Conservation (phyloP, 2,797 vertebrate species). For the Netta rufina region DNA sequence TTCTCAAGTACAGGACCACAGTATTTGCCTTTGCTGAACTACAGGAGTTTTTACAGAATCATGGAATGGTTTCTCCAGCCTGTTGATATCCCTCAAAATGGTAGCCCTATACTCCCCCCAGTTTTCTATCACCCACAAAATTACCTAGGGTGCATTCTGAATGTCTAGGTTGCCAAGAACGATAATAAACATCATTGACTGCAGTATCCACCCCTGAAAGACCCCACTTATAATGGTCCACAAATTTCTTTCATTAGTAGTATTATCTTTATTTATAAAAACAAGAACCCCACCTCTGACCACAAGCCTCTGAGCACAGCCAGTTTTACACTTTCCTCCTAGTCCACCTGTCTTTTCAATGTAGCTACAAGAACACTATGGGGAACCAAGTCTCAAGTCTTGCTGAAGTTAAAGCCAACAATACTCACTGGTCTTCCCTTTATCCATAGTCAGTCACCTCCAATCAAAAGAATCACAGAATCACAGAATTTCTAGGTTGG, state of each 20-base stretch:
- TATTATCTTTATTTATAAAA: too few relatives aligned
- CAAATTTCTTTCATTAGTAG: too few relatives aligned
- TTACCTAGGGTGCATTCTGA: not conserved
- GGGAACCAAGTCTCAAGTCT: not conserved
- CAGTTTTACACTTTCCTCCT: not conserved
- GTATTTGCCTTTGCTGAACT: not conserved
- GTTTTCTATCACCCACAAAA: not conserved
- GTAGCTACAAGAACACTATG: not conserved
- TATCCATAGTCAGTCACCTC: not conserved
- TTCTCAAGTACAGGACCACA: not conserved
- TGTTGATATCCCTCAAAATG: not conserved
- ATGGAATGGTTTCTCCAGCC: not conserved
- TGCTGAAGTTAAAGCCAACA: not conserved
- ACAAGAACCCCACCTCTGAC: not conserved
- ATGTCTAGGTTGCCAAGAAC: not conserved
- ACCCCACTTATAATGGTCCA: not conserved
- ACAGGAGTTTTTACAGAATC: not conserved
- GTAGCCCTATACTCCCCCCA: too few relatives aligned
- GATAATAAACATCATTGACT: not conserved
- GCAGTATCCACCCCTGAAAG: not conserved
- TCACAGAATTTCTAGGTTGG: too few relatives aligned
- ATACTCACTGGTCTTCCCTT: not conserved
- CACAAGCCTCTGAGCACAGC: not conserved
- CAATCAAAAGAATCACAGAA: not conserved
- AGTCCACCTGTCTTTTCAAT: not conserved